Evolutionary conservation across 2,113 vertebrate genomes (phyloP), one percentile per base, ranked within the genome.

Genomic region (Myxocyprinus asiaticus): DNA sequence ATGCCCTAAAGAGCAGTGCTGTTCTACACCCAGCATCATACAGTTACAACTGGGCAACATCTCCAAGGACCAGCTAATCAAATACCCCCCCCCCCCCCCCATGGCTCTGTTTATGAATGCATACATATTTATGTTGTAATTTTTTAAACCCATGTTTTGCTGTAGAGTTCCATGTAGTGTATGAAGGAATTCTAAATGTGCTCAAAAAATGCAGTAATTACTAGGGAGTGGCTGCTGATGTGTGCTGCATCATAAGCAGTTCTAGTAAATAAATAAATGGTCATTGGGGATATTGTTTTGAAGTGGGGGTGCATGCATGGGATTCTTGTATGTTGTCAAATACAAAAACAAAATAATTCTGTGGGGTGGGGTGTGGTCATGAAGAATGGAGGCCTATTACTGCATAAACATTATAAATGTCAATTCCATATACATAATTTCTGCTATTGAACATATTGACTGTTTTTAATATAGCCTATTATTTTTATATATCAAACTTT

Each of bases 191-290:
- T 84, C 83, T 62, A 72, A 62, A 33, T 33, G 74, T 55, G 66
- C 81, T 75, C 79, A 84, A 76, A 67, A 81, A 86, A 76, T 88
- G 80, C 72, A 81, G 83, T 87, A 86, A 91, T 92, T 91, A 84
- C 79, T 45, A 65, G 62, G 75, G 82, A 86, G 71, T 81, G 71
- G 69, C 65, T 82, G 65, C 33, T 8, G 67, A 79, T 76, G 79
- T 88, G 88, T 71, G 83, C 78, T 84, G 88, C 92, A 91, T 91
- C 86, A 82, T 73, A 86, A 92, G 90, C 82, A 87, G 86, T 73
- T 56, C 48, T 67, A 82, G 76, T 87, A 80, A 86, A 89, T 88
- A 88, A 91, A 89, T 85, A 85, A 83, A 69, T 51, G 63, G 78
- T 83, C 84, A 81, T 69, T 15, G 12, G 74, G 81, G 86, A 84